These are phyloP conservation scores for Mesitornis unicolor DNA, from an alignment of 2,113 vertebrate species.

Conservation along the genomic window DNA sequence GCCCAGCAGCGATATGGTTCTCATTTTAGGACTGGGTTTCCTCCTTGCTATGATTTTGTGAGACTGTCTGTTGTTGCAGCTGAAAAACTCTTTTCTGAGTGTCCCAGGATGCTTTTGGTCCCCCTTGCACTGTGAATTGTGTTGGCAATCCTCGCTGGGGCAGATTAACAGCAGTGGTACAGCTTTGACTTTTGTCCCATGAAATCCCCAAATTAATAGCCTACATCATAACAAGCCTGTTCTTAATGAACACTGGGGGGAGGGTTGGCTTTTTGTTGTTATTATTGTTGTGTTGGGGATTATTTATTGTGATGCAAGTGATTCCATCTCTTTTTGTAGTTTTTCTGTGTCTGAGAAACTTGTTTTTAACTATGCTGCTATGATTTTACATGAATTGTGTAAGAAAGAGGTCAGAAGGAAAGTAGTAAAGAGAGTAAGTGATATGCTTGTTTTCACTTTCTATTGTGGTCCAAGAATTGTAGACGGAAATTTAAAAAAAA, in stretches of 20 bases:
- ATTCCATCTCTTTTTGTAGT: background rate
- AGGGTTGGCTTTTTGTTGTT: background rate
- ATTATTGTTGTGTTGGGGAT: background rate
- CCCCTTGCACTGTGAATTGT: background rate
- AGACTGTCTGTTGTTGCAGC: background rate
- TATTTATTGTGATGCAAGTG: background rate
- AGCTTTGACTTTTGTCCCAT: background rate
- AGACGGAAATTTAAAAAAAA: background rate
- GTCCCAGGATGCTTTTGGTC: background rate
- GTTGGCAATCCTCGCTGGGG: background rate
- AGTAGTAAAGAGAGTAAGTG: background rate
- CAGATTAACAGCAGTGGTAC: background rate
- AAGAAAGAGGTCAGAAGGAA: background rate
- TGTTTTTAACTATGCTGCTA: background rate
- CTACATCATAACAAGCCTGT: background rate
- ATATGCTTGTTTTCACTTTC: background rate
- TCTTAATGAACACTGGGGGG: background rate
- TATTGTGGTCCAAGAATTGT: background rate
- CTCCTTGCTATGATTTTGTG: background rate
- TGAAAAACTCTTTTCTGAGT: background rate
- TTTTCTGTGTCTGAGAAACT: background rate
- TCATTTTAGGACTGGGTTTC: background rate
- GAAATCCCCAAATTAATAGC: background rate
- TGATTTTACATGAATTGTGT: background rate
- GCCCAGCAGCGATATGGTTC: background rate